phyloP scores from a whole-genome alignment of 1,140 invertebrate species.

The Euwallacea fornicatus region DNA sequence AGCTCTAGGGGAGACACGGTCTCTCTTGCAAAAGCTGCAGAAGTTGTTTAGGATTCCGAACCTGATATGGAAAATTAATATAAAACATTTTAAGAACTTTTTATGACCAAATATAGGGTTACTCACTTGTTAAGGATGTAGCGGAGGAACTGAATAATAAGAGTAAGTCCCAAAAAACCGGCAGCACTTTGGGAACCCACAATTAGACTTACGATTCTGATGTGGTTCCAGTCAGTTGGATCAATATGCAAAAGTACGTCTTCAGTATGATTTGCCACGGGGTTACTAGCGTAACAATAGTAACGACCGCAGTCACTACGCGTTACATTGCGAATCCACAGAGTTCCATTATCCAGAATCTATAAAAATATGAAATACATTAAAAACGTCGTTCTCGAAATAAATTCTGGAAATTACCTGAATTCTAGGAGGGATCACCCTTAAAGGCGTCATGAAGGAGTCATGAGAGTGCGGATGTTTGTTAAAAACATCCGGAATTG shows the following conservation, averaged over 20 bases:
- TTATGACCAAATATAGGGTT: background rate
- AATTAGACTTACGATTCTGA: constrained; percentile 81
- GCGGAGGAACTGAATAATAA: constrained; percentile 74
- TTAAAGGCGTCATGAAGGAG: constrained; percentile 55
- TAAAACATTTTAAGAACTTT: constrained; percentile 17
- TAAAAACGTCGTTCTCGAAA: background rate
- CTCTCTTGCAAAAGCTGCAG: constrained; percentile 69
- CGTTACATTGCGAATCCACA: constrained; percentile 59
- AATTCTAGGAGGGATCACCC: constrained; percentile 57
- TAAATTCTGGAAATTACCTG: constrained; percentile 22
- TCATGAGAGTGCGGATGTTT: constrained; percentile 67
- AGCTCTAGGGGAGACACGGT: constrained; percentile 71
- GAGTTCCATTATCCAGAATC: constrained; percentile 59
- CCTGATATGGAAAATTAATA: constrained; percentile 54
- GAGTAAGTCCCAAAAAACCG: constrained; percentile 76
- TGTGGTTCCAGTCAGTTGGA: constrained; percentile 76
- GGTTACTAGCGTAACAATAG: constrained; percentile 82
- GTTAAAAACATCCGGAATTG: constrained; percentile 64
- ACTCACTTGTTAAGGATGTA: constrained; percentile 71
- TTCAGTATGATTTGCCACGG: constrained; percentile 73
- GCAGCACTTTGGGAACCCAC: constrained; percentile 78
- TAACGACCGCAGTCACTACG: constrained; percentile 85
- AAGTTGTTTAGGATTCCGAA: constrained; percentile 65
- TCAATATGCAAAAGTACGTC: constrained; percentile 76
- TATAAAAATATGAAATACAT: constrained; percentile 28